Percentiles rank a stretch among this genome's conserved stretches.
Conservation (phyloP, 2,113 vertebrate species). For the Lamprologus sp. region DNA sequence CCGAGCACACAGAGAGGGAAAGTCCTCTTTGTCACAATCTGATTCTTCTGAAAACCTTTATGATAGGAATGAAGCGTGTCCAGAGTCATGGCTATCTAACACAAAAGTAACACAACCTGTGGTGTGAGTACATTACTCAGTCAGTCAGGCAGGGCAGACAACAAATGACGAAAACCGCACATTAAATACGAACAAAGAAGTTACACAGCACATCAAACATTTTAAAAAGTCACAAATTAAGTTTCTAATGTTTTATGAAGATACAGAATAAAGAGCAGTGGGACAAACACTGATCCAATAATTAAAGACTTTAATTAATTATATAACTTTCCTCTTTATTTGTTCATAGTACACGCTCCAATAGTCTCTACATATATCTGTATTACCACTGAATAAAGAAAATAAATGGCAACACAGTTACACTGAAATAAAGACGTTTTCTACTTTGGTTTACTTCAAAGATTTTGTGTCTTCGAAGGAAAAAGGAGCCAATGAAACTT, state of each 20-base stretch:
- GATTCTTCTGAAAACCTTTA: neutral
- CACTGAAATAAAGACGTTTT: neutral
- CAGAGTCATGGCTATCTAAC: neutral
- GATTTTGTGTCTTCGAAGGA: accelerated
- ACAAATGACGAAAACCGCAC: neutral
- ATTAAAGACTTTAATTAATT: neutral
- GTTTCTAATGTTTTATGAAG: neutral
- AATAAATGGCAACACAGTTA: neutral
- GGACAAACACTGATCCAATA: accelerated
- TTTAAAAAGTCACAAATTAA: neutral
- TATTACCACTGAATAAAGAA: neutral
- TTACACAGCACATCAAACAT: neutral
- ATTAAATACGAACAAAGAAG: accelerated
- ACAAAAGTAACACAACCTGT: neutral
- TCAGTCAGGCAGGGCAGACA: accelerated
- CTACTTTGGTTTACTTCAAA: neutral
- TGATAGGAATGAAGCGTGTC: accelerated
- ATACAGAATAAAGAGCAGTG: neutral
- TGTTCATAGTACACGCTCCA: neutral
- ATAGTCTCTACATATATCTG: neutral
- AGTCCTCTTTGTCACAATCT: neutral
- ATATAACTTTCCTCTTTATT: neutral
- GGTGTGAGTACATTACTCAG: neutral
- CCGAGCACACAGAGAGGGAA: neutral
- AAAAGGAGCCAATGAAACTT: neutral